Percentiles rank a stretch among this genome's conserved stretches.
phyloP scores from a whole-genome alignment of 2,113 vertebrate species.

The Desmodus rotundus region DNA sequence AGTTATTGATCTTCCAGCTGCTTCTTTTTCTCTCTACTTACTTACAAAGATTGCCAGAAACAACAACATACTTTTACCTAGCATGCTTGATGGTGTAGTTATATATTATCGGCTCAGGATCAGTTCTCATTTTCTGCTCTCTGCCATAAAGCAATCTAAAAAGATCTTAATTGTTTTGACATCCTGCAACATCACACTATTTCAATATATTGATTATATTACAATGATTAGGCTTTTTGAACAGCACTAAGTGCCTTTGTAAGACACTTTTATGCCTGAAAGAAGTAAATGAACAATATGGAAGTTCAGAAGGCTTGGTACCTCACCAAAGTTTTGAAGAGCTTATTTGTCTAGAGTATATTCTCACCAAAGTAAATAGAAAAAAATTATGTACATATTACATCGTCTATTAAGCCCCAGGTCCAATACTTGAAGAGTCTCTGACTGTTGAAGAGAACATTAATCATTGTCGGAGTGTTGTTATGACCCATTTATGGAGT shows the following conservation, averaged over 20 bases:
- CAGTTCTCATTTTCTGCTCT: neutral
- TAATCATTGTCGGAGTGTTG: neutral
- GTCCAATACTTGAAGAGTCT: neutral
- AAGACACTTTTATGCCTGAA: neutral
- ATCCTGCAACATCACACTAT: neutral
- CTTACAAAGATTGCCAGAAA: neutral
- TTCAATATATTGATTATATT: neutral
- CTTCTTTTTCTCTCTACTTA: neutral
- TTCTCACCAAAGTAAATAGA: neutral
- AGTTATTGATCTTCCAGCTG: neutral
- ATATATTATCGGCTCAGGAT: neutral
- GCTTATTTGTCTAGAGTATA: neutral
- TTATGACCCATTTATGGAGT: neutral
- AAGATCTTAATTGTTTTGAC: neutral
- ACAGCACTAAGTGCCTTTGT: neutral
- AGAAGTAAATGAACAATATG: neutral
- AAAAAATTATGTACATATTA: neutral
- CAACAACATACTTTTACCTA: neutral
- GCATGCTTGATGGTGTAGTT: neutral
- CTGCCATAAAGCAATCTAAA: neutral
- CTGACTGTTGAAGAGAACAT: neutral
- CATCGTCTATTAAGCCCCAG: neutral
- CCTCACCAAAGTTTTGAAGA: neutral
- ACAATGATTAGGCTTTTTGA: neutral
- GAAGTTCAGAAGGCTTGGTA: neutral